phyloP scores from a whole-genome alignment of 2,797 vertebrate species.

The Epinephelus coioides region DNA sequence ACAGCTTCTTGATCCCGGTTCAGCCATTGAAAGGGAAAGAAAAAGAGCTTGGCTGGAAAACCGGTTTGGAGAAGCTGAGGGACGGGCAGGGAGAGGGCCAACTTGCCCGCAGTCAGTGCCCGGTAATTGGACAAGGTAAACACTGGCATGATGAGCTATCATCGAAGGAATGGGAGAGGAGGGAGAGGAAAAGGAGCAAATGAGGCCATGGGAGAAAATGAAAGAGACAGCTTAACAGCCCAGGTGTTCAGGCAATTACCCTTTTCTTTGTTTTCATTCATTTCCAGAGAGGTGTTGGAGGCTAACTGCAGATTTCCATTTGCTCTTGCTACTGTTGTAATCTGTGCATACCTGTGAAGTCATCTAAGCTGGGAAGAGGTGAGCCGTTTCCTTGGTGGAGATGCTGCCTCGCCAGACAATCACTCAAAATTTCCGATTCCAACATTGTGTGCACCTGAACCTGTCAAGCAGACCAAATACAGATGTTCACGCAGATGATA shows the following conservation, averaged over 20 bases:
- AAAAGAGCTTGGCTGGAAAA: constrained; percentile 78
- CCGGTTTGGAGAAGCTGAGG: constrained; percentile 70
- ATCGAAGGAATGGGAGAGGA: constrained; percentile 68
- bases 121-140: constrained; percentile 84
- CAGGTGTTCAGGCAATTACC: constrained; percentile 67
- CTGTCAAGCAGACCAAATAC: constrained; percentile 58
- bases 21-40: constrained; percentile 80
- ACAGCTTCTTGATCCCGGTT: constrained; percentile 84
- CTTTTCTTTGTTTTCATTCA: constrained; percentile 47
- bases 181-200: constrained; percentile 72
- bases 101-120: constrained; percentile 74
- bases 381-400: constrained; percentile 69
- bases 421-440: constrained; percentile 75
- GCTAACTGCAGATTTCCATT: constrained; percentile 22
- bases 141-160: constrained; percentile 79
- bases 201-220: constrained; percentile 75
- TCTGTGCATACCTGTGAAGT: constrained; percentile 76
- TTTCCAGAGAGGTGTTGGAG: constrained; percentile 44
- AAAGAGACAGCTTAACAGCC: constrained; percentile 65
- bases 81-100: constrained; percentile 64
- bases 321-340: constrained; percentile 46
- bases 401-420: constrained; percentile 79
- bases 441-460: constrained; percentile 59
- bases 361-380: constrained; percentile 60
- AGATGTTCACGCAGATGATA: constrained; percentile 21